Evolutionary conservation across 2,113 vertebrate species (phyloP).

Genomic region (Fregetta grallaria): DNA sequence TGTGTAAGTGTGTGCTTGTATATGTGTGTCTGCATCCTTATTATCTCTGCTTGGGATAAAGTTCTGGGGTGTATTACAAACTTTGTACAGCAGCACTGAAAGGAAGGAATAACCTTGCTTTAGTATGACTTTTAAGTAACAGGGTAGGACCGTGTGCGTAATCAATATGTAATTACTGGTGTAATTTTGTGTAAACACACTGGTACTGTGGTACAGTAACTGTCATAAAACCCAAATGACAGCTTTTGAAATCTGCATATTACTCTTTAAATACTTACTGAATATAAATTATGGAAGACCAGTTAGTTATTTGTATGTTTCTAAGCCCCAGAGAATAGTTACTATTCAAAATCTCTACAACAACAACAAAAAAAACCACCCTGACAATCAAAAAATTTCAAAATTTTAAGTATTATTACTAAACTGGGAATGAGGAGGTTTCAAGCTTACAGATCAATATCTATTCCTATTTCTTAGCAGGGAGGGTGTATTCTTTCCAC

Average conservation of each 20-base stretch:
- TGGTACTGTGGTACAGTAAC: neutral
- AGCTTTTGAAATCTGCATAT: neutral
- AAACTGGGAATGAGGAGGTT: neutral
- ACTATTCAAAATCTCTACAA: neutral
- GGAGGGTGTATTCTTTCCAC: neutral
- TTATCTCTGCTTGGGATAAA: neutral
- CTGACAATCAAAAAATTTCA: neutral
- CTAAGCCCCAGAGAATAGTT: neutral
- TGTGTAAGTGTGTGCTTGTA: neutral
- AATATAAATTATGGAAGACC: neutral
- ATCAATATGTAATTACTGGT: rapidly evolving
- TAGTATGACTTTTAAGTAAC: neutral
- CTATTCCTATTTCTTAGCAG: neutral
- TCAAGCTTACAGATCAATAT: neutral
- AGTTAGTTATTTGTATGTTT: neutral
- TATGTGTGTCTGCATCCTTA: neutral
- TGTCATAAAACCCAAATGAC: neutral
- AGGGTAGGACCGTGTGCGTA: neutral
- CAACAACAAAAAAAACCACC: neutral
- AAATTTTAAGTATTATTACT: neutral
- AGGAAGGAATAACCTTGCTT: neutral
- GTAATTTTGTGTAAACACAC: neutral
- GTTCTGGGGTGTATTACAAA: neutral
- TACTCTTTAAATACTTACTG: neutral
- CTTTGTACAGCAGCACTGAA: neutral